Conservation (phyloP, 2,888 invertebrate genomes). For the Dryomyza anilis region DNA sequence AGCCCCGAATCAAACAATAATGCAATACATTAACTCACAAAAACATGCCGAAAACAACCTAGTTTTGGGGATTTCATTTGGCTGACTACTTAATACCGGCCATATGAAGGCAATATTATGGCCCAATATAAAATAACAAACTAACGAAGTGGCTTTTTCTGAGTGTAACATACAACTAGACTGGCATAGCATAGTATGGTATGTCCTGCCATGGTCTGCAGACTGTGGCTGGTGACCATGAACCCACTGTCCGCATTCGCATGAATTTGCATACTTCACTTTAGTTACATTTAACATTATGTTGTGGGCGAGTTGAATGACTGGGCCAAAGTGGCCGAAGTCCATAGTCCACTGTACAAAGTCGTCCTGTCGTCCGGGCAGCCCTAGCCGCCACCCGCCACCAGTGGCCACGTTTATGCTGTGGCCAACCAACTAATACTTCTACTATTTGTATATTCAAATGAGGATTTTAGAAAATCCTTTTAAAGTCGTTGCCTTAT, state of each 20-base stretch:
- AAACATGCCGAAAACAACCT: too few species aligned
- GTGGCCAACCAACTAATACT: slow-evolving; percentile 28
- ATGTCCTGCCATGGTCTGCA: too few species aligned
- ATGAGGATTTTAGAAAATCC: slow-evolving; percentile 52
- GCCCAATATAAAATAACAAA: background rate
- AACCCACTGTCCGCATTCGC: background rate
- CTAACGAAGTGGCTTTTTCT: background rate
- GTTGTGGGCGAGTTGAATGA: slow-evolving; percentile 26
- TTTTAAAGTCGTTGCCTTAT: slow-evolving; percentile 42
- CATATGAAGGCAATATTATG: too few species aligned
- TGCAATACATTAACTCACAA: too few species aligned
- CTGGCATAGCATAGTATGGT: too few species aligned
- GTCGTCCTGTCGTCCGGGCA: slow-evolving; percentile 4
- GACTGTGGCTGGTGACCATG: slow-evolving; percentile 1
- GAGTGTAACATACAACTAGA: background rate
- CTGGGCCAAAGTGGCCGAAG: slow-evolving; percentile 9
- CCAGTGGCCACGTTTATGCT: background rate
- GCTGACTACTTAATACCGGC: too few species aligned
- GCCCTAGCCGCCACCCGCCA: background rate
- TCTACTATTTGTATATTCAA: slow-evolving; percentile 50
- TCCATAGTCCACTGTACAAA: too few species aligned
- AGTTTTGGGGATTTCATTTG: too few species aligned
- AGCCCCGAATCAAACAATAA: too few species aligned
- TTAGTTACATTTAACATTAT: slow-evolving; percentile 30
- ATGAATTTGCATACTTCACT: slow-evolving; percentile 34